A percentile compares a stretch with the other conserved stretches of the same genome.
Evolutionary conservation across 30 jellyfish, hydroid and myxozoan species (phyloP).

Genomic region (Turritopsis dohrnii): DNA sequence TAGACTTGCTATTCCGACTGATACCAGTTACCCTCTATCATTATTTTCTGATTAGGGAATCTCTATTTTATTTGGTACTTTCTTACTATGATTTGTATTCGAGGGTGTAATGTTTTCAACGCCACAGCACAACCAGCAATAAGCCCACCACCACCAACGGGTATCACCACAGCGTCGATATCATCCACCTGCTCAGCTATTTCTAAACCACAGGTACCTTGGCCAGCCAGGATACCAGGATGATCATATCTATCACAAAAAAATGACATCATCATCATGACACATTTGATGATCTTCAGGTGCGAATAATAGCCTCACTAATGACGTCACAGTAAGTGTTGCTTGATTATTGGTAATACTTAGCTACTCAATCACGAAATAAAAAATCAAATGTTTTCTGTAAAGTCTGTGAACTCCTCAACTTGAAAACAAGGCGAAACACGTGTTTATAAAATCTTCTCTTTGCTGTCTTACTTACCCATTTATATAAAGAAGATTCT

Average conservation of each 20-base stretch:
- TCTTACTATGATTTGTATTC: slow-evolving; percentile 70
- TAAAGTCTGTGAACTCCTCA: too few species aligned
- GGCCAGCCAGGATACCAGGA: slow-evolving; percentile 95
- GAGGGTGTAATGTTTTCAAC: slow-evolving; percentile 72
- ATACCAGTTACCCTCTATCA: too few species aligned
- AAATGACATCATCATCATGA: not conserved
- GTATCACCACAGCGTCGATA: slow-evolving; percentile 94
- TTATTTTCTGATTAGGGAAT: not conserved
- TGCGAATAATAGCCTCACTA: too few species aligned
- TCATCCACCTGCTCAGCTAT: slow-evolving; percentile 87
- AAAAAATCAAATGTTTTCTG: too few species aligned
- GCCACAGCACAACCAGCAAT: slow-evolving; percentile 97
- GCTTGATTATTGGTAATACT: too few species aligned
- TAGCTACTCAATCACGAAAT: too few species aligned
- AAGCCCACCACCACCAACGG: slow-evolving; percentile 98
- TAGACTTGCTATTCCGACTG: too few species aligned
- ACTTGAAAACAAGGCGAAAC: too few species aligned
- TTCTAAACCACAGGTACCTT: slow-evolving; percentile 95
- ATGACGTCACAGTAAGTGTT: too few species aligned
- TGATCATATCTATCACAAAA: slow-evolving; percentile 69
- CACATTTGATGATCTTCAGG: too few species aligned
- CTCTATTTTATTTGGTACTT: not conserved
- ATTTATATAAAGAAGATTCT: slow-evolving; percentile 76
- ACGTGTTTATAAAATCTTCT: too few species aligned
- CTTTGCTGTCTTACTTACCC: slow-evolving; percentile 59